Conservation (phyloP, 2,888 invertebrate genomes). For the Ypsolopha sequella region DNA sequence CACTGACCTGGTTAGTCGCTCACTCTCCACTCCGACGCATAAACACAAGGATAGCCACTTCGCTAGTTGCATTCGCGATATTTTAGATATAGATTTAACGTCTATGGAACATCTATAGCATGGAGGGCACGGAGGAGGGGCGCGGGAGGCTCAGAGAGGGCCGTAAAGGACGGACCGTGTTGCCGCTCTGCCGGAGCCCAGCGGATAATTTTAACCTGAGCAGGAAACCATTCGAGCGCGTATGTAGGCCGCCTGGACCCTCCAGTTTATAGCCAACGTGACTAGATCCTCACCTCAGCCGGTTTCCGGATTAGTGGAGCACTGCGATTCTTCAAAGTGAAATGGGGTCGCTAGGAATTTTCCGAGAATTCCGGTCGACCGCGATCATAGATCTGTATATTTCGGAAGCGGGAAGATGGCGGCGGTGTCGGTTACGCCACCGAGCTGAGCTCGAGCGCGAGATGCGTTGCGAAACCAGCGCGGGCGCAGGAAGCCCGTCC, state of each 20-base stretch:
- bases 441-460: conserved; percentile 12
- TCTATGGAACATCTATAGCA: conserved; percentile 16
- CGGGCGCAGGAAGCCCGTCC: conserved; percentile 34
- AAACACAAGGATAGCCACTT: conserved; percentile 49
- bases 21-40: conserved; percentile 29
- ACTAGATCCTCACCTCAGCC: conserved; percentile 16
- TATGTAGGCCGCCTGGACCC: conserved; percentile 58
- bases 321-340: conserved; percentile 31
- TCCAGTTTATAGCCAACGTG: conserved; percentile 47
- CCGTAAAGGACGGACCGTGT: conserved; percentile 58
- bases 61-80: conserved; percentile 3
- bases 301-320: conserved; percentile 61
- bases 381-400: conserved; percentile 25
- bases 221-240: conserved; percentile 60
- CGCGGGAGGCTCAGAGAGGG: conserved; percentile 42
- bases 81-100: conserved; percentile 15
- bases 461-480: conserved; percentile 36
- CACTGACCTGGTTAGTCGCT: conserved; percentile 61
- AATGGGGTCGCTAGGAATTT: conserved; percentile 48
- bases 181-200: conserved; percentile 48
- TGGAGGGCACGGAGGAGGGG: conserved; percentile 22
- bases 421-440: conserved; percentile 28
- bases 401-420: conserved; percentile 38
- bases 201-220: conserved; percentile 59
- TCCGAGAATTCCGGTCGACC: conserved; percentile 14